Evolutionary conservation across 2,113 vertebrate genomes (phyloP).

Genomic region (Syngnathoides biaculeatus): DNA sequence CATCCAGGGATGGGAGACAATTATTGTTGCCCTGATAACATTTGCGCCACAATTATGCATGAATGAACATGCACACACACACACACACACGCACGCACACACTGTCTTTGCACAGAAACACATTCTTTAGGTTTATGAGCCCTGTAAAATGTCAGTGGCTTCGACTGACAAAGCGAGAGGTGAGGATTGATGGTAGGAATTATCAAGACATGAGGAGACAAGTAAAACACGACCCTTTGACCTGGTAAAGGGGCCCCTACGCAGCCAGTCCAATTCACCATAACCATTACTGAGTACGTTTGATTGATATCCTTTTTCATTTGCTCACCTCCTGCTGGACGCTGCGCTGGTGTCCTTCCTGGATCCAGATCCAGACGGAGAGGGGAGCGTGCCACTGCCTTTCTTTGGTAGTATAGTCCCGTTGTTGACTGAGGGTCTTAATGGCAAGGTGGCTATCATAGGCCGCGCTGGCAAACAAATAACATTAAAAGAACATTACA

Average conservation of each 20-base stretch:
- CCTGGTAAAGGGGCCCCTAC: not conserved
- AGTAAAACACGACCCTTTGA: slow-evolving; percentile 16
- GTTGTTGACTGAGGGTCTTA: slow-evolving; percentile 88
- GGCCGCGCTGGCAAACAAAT: slow-evolving; percentile 80
- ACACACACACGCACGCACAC: slow-evolving; percentile 20
- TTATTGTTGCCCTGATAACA: slow-evolving; percentile 56
- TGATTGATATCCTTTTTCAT: not conserved
- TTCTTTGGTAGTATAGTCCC: slow-evolving; percentile 96
- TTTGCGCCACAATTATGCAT: slow-evolving; percentile 13
- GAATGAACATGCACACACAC: slow-evolving; percentile 22
- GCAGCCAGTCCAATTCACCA: not conserved
- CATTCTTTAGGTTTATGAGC: slow-evolving; percentile 24
- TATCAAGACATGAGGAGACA: slow-evolving; percentile 7
- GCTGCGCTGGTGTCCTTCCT: slow-evolving; percentile 80
- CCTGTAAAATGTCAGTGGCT: slow-evolving; percentile 29
- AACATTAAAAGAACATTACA: not conserved
- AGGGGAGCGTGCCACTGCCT: slow-evolving; percentile 82
- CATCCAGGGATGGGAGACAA: slow-evolving; percentile 19
- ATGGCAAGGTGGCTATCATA: slow-evolving; percentile 87
- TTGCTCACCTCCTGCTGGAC: slow-evolving; percentile 82
- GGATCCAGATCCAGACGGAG: slow-evolving; percentile 83
- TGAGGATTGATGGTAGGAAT: slow-evolving; percentile 7
- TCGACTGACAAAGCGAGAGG: slow-evolving; percentile 26
- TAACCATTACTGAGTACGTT: not conserved
- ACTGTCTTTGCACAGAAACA: slow-evolving; percentile 7